Conservation (phyloP, 2,888 invertebrate species). For the Eremobia ochroleuca region DNA sequence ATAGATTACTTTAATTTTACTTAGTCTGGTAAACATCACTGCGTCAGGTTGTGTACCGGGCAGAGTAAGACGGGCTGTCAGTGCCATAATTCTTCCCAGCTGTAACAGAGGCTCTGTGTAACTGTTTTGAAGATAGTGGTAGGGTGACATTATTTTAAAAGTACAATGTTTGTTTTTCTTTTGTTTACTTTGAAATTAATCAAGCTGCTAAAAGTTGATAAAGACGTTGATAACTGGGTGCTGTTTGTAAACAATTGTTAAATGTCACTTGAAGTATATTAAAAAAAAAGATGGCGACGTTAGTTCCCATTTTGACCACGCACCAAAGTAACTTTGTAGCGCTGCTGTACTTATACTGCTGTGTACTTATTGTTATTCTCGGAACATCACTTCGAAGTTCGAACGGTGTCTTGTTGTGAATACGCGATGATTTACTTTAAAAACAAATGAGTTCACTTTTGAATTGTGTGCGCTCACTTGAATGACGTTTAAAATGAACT, state of each 20-base stretch:
- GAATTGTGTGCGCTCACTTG: neutral
- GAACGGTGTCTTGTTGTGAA: neutral
- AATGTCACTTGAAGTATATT: neutral
- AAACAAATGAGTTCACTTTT: neutral
- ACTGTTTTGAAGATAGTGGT: neutral
- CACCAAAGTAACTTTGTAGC: no score
- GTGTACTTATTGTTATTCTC: neutral
- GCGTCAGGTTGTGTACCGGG: conserved; percentile 25
- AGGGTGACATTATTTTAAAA: neutral
- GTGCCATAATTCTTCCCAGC: neutral
- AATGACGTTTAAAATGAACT: neutral
- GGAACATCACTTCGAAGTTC: neutral
- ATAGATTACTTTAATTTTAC: conserved; percentile 68
- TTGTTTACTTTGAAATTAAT: neutral
- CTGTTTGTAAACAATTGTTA: neutral
- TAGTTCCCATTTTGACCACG: no score
- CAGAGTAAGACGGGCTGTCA: conserved; percentile 19
- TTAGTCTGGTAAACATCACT: conserved; percentile 57
- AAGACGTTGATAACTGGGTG: neutral
- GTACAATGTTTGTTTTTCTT: neutral
- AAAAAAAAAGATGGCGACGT: no score
- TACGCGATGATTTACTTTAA: neutral
- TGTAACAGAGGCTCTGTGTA: neutral
- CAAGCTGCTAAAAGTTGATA: neutral
- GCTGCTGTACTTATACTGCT: no score